Evolutionary conservation across 2,888 invertebrate species (phyloP).

Genomic region (Ceramica pisi): DNA sequence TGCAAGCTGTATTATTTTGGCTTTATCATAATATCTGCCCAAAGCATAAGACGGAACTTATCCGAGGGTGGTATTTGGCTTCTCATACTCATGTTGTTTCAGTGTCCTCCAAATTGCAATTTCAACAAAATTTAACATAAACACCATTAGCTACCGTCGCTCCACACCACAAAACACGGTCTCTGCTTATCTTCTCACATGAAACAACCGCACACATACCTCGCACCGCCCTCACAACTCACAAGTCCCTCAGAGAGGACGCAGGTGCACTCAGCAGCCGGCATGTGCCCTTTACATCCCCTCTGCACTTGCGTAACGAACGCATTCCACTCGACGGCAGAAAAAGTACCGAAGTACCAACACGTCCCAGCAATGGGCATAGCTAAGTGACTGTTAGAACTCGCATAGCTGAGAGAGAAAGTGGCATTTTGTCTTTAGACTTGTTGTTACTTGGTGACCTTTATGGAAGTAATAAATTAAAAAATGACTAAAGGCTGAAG

Average conservation of each 20-base stretch:
- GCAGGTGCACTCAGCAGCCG: constrained; percentile 62
- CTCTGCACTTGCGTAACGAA: constrained; percentile 36
- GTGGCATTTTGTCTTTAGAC: constrained; percentile 6
- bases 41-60: background rate
- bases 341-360: constrained; percentile 41
- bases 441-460: constrained; percentile 8
- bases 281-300: constrained; percentile 60
- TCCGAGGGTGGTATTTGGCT: background rate
- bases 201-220: constrained; percentile 12
- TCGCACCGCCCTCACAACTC: constrained; percentile 10
- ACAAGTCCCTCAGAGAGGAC: constrained; percentile 39
- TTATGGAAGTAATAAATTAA: constrained; percentile 25
- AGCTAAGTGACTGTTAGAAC: constrained; percentile 6
- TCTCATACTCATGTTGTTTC: too few relatives aligned
- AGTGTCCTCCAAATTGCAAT: background rate
- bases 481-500: constrained; percentile 1
- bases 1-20: too few relatives aligned
- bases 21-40: background rate
- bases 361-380: constrained; percentile 15
- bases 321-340: constrained; percentile 35
- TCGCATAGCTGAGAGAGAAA: constrained; percentile 13
- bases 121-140: background rate
- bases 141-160: background rate
- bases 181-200: background rate
- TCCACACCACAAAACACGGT: background rate